Evolutionary conservation across 1,140 invertebrate genomes (phyloP).

Genomic region (Tribolium castaneum): DNA sequence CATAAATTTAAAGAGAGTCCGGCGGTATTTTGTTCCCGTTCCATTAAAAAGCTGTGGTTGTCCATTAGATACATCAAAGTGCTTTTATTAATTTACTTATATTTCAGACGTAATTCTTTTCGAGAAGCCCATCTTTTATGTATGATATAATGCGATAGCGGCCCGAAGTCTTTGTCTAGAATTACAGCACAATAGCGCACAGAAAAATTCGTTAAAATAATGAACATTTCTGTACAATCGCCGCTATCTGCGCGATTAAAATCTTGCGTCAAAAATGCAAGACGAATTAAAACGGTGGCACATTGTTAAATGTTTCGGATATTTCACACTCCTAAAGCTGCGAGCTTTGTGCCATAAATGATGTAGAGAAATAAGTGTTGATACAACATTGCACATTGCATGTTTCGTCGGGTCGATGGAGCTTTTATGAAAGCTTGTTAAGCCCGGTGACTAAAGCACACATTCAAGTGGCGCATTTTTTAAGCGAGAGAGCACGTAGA

Average conservation of each 20-base stretch:
- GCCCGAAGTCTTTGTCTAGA: not conserved
- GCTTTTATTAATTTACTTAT: conserved; percentile 30
- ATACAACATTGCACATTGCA: not conserved
- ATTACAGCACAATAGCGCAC: not conserved
- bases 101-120: conserved; percentile 16
- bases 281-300: not conserved
- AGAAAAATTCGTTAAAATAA: conserved; percentile 8
- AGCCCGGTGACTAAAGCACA: not conserved
- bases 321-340: not conserved
- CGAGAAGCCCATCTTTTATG: conserved; percentile 12
- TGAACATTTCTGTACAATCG: not conserved
- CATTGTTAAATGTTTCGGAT: not conserved
- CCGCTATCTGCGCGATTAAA: conserved; percentile 6
- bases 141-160: not conserved
- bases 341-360: conserved; percentile 1
- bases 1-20: not conserved
- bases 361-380: conserved; percentile 11
- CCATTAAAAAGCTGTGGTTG: not conserved
- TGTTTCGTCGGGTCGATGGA: not conserved
- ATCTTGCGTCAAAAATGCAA: not conserved
- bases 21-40: not conserved
- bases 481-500: not conserved
- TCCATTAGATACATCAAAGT: conserved; percentile 18
- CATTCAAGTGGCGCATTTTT: not conserved
- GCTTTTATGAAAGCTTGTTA: conserved; percentile 12